Base-by-base conservation (phyloP, 2,888 invertebrate genomes). In the Pilophorus perplexus region DNA sequence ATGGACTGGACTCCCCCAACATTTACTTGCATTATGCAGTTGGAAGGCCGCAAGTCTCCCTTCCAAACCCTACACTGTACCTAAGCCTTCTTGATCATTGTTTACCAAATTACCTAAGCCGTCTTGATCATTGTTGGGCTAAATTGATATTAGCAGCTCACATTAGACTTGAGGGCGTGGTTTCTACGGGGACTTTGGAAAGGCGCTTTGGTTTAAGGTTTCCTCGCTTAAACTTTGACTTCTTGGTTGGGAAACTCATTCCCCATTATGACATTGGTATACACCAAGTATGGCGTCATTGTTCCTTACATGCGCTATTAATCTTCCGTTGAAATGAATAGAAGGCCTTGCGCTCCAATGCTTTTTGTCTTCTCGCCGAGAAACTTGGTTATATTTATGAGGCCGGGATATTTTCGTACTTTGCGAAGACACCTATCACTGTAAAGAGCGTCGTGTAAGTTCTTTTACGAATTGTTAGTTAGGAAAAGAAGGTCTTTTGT, bases 71-170 rank as follows among this genome's bases (percentile, higher is more conserved):
- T 42, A 33, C 20, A 44, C 62, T 16, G 62, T 62, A 48, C 62
- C 33, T 46, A 62, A 62, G 62, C 62, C 46, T 62, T 62, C 62
- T 62, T 62, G 62, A 62, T 62, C 62, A 62, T 62, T 62, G 62
- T 62, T 62, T 62, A 62, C 62, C 62, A 62, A 62, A 62, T 62
- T 62, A 62, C 62, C 62, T 44, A 62, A 62, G 62, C 62, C 62
- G 12, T 62, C 62, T 62, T 62, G 62, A 62, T 62, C 62, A 62
- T 62, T 62, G 62, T 62, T 62, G 62, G 46, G 44, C 62, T 62
- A 62, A 62, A 62, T 62, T 62, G 62, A 62, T 62, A 62, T 62
- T 62, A 62, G 62, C 62, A 46, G 55, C 55, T 55, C 55, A 55
- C 55, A 55, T 38, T 55, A 55, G 55, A 55, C 37, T 28, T 52